Evolutionary conservation across 2,888 invertebrate species (phyloP).

Genomic region (Rosalia funebris): DNA sequence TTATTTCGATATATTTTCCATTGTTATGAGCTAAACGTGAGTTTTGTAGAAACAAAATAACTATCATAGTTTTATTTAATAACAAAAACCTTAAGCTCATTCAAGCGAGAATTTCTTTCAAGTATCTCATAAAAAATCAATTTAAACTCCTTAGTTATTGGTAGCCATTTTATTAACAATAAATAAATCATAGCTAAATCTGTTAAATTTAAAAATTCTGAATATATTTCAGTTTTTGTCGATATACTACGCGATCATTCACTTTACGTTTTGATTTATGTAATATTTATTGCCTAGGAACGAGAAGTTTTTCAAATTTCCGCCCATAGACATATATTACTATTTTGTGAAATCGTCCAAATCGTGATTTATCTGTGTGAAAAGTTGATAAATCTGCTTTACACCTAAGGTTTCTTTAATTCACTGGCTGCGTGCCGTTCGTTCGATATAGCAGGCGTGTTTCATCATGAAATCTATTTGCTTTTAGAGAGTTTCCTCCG

Average conservation of each 20-base stretch:
- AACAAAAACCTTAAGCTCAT: constrained; percentile 1
- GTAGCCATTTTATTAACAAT: neutral
- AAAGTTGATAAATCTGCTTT: neutral
- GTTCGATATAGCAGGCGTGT: constrained; percentile 12
- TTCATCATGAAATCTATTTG: constrained; percentile 29
- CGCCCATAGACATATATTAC: neutral
- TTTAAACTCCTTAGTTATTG: neutral
- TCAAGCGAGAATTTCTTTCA: neutral
- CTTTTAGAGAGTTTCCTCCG: constrained; percentile 34
- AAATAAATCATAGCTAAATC: neutral
- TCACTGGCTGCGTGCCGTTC: constrained; percentile 30
- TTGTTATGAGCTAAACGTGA: neutral
- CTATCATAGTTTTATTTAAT: neutral
- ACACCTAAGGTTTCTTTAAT: constrained; percentile 29
- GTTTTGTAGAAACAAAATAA: neutral
- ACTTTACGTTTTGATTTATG: neutral
- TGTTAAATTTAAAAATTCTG: neutral
- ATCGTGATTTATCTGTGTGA: constrained; percentile 1
- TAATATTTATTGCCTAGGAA: neutral
- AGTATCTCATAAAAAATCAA: neutral
- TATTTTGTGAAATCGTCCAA: neutral
- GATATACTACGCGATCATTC: neutral
- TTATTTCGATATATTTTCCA: neutral
- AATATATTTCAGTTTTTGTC: neutral
- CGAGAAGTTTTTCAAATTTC: no score